Evolutionary conservation across 1,140 invertebrate species (phyloP).

Genomic region (Chymomyza costata): DNA sequence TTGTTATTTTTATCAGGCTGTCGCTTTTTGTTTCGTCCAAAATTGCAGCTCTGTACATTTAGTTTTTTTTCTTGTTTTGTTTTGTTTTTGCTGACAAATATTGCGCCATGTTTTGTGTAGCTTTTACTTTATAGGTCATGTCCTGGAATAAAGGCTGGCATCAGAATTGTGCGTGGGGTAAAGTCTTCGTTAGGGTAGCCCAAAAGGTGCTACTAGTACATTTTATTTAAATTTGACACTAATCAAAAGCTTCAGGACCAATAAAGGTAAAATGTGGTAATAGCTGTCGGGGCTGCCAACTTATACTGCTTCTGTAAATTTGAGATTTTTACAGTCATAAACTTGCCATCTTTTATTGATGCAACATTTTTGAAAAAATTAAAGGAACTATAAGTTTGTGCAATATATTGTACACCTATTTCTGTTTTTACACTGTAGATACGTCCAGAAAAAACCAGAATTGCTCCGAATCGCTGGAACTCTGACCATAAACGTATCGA

Average conservation of each 20-base stretch:
- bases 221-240: constrained; percentile 69
- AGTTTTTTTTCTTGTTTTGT: constrained; percentile 13
- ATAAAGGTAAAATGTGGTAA: too few species aligned
- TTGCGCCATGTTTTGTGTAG: constrained; percentile 24
- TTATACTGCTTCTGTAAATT: too few species aligned
- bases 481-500: too few species aligned
- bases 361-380: too few species aligned
- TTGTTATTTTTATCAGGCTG: constrained; percentile 42
- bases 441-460: too few species aligned
- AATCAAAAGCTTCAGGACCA: constrained; percentile 67
- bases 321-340: too few species aligned
- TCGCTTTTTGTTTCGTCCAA: constrained; percentile 41
- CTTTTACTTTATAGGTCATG: constrained; percentile 51
- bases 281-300: too few species aligned
- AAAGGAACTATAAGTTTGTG: too few species aligned
- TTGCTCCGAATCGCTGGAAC: too few species aligned
- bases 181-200: background rate
- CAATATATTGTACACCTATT: too few species aligned
- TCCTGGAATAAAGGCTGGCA: background rate
- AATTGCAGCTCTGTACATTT: constrained; percentile 37
- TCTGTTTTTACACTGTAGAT: too few species aligned
- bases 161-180: background rate
- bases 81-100: constrained; percentile 51
- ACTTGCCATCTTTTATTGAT: too few species aligned
- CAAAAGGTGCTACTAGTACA: constrained; percentile 61